A percentile compares a stretch with the other conserved stretches of the same genome.
phyloP scores from a whole-genome alignment of 2,113 vertebrate species.

The Chionodraco myersi region DNA sequence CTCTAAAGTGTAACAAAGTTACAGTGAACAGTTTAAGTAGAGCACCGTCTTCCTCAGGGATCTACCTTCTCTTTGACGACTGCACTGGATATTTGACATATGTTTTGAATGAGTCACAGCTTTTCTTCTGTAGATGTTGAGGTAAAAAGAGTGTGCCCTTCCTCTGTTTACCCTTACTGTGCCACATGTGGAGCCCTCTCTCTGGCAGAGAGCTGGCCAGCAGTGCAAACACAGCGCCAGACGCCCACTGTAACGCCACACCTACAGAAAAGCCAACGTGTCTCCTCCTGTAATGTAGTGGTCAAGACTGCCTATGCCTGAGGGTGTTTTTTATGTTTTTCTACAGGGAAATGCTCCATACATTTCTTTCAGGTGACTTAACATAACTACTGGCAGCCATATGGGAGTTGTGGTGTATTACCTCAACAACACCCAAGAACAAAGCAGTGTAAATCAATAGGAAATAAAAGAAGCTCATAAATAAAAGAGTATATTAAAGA shows the following conservation, averaged over 20 bases:
- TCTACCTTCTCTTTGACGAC: constrained; percentile 14
- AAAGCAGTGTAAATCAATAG: too few species aligned
- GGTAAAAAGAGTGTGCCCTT: constrained; percentile 4
- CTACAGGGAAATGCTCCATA: constrained; percentile 1
- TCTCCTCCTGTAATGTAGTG: background rate
- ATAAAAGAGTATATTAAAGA: too few species aligned
- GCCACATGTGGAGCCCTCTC: constrained; percentile 43
- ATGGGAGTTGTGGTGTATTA: background rate
- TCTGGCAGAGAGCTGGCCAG: constrained; percentile 4
- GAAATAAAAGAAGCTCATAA: too few species aligned
- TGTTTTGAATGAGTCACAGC: constrained; percentile 67
- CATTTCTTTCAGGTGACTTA: constrained; percentile 12
- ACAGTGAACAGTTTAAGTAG: background rate
- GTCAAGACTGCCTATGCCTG: background rate
- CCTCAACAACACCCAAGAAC: background rate
- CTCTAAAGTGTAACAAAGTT: background rate
- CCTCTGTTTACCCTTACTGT: constrained; percentile 45
- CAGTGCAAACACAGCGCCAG: background rate
- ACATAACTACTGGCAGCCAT: background rate
- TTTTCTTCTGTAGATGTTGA: constrained; percentile 37
- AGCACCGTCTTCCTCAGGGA: background rate
- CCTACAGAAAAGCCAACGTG: constrained; percentile 47
- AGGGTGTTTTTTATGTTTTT: background rate
- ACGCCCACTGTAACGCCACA: constrained; percentile 22
- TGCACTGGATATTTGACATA: constrained; percentile 37